phyloP scores from a whole-genome alignment of 2,113 vertebrate species.

The Rhegmatorhina hoffmannsi region DNA sequence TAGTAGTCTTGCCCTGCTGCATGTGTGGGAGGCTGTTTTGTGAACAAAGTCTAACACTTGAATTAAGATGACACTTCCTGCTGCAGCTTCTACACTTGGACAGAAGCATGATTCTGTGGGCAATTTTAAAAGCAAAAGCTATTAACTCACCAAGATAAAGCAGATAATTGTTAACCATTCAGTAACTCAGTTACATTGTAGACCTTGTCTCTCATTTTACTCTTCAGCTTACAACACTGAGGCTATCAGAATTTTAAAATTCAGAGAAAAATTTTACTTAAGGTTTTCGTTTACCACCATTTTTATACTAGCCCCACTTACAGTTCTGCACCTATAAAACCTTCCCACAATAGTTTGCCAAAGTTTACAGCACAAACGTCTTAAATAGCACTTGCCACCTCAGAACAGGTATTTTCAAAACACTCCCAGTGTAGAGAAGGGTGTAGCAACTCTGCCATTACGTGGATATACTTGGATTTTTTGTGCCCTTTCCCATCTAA shows the following conservation, averaged over 20 bases:
- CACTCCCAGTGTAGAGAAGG: rapidly evolving
- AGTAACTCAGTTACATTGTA: background rate
- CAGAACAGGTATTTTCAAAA: background rate
- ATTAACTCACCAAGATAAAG: background rate
- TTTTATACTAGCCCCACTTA: background rate
- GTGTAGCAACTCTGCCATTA: background rate
- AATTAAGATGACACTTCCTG: background rate
- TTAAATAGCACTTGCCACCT: background rate
- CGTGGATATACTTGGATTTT: background rate
- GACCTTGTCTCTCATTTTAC: background rate
- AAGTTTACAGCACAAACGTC: background rate
- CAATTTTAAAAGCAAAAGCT: background rate
- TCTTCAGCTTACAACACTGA: rapidly evolving
- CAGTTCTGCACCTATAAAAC: background rate
- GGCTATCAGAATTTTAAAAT: background rate
- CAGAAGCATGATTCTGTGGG: background rate
- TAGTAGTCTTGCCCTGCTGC: background rate
- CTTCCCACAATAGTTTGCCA: background rate
- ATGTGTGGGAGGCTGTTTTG: background rate
- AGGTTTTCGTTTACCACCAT: background rate
- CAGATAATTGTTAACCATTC: background rate
- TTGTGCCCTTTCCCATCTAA: background rate
- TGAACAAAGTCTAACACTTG: background rate
- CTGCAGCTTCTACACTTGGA: background rate
- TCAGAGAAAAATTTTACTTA: background rate